Evolutionary conservation across 92 coral and sea anemone genomes (phyloP), one percentile per base, ranked within the genome.

Genomic region (Palythoa grandiflora): DNA sequence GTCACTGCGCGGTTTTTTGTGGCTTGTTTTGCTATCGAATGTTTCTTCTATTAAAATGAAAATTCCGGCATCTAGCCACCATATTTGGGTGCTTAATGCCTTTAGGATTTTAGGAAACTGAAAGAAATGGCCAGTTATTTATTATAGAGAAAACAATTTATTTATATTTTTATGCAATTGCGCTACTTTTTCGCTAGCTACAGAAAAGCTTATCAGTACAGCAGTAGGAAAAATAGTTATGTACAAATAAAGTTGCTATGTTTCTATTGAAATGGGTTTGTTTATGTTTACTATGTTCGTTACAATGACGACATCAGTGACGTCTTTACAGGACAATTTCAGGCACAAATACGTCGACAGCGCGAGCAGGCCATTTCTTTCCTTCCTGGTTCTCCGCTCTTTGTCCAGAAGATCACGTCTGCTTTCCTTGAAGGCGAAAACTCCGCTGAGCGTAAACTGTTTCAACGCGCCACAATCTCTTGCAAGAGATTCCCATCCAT

Each of bases 101-200:
- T 44, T 51, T 20, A 37, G 36, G 73, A 50, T 68, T 19, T 55
- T 78, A 38, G 7, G 66, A 14, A n/a, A 63, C 0, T 60, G 16
- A 36, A 57, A 78, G 28, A 65, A 78, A 37, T 78, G 53, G 71
- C 55, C 73, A 79, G 84, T n/a, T 79, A 60, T 79, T 79, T 79
- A 79, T 39, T 79, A 79, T 48, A 60, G 50, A 60, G 9, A 17
- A 36, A 54, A 16, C 9, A 12, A 78, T 19, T 57, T 78, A 78
- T 78, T 78, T 78, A 78, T 79, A 44, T 79, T 79, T 39, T 60
- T 59, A 37, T 16, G 55, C 51, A 48, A 37, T 28, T 53, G 83
- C 37, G 68, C 68, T n/a, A 9, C 53, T 44, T 48, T 14, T 55
- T 54, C 59, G 54, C 9, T 38, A 61, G 53, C 83, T 77, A 55